A percentile compares a stretch with the other conserved stretches of the same genome.
Evolutionary conservation across 2,797 vertebrate genomes (phyloP).

Genomic region (Melanotaenia maccullochi): DNA sequence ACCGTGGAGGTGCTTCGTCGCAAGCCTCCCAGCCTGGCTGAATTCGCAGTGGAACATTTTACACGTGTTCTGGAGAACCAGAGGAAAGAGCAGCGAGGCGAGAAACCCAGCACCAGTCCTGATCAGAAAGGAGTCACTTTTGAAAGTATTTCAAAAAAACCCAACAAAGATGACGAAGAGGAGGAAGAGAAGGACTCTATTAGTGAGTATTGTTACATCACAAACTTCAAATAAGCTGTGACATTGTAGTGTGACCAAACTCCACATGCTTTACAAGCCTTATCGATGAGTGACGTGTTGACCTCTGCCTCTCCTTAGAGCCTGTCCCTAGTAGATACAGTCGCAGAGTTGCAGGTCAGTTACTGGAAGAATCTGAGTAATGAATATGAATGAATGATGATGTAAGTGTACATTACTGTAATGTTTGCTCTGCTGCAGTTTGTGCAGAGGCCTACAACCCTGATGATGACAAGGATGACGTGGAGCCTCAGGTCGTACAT

Average conservation of each 20-base stretch:
- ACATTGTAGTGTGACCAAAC: not conserved
- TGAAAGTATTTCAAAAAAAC: constrained; percentile 59
- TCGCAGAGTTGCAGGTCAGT: constrained; percentile 92
- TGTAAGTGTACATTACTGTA: too few relatives aligned
- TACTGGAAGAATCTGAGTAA: not conserved
- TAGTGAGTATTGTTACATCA: constrained; percentile 59
- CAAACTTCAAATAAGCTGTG: not conserved
- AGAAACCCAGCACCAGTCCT: constrained; percentile 35
- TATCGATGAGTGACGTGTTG: not conserved
- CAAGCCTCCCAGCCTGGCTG: constrained; percentile 86
- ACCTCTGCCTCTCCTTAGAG: constrained; percentile 49
- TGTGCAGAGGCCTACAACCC: constrained; percentile 95
- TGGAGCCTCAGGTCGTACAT: constrained; percentile 88
- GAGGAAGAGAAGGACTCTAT: constrained; percentile 67
- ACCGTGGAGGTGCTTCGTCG: constrained; percentile 91
- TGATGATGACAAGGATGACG: constrained; percentile 92
- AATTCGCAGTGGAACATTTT: constrained; percentile 92
- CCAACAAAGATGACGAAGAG: constrained; percentile 36
- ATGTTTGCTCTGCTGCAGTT: constrained; percentile 78
- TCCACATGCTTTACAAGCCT: not conserved
- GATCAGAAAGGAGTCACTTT: constrained; percentile 75
- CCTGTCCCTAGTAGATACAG: constrained; percentile 82
- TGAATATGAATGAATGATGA: not conserved
- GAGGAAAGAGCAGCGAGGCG: constrained; percentile 60
- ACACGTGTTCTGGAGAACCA: constrained; percentile 81